phyloP scores from a whole-genome alignment of 2,888 invertebrate genomes.

The Spilosoma lubricipeda region DNA sequence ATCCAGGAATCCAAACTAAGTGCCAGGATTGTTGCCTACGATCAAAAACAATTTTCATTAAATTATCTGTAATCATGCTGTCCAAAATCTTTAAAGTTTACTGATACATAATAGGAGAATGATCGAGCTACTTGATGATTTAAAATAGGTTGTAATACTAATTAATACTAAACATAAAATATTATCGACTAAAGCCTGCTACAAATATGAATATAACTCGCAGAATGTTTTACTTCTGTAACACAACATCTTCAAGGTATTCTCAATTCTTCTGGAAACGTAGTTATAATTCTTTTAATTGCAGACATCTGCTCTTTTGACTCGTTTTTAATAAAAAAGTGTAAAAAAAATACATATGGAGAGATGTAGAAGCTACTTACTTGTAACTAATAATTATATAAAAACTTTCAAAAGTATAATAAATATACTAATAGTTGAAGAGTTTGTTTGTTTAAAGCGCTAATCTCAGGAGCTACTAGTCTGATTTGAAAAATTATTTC shows the following conservation, averaged over 20 bases:
- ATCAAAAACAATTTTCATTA: slow-evolving; percentile 18
- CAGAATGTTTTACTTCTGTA: neutral
- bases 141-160: neutral
- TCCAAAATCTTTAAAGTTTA: neutral
- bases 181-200: neutral
- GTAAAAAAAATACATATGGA: neutral
- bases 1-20: slow-evolving; percentile 74
- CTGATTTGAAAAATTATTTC: too few species aligned
- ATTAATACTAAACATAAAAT: neutral
- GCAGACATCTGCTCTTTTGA: neutral
- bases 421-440: too few species aligned
- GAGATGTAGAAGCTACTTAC: neutral
- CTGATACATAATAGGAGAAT: neutral
- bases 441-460: too few species aligned
- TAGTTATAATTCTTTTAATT: neutral
- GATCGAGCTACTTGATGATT: neutral
- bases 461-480: too few species aligned
- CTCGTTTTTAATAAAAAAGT: neutral
- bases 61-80: neutral
- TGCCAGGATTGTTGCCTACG: slow-evolving; percentile 72
- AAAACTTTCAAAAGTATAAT: neutral
- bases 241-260: neutral
- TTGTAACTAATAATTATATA: neutral
- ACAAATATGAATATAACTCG: neutral
- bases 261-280: neutral